Evolutionary conservation across 2,888 invertebrate genomes (phyloP), one percentile per base, ranked within the genome.

Genomic region (Phlogophora meticulosa): DNA sequence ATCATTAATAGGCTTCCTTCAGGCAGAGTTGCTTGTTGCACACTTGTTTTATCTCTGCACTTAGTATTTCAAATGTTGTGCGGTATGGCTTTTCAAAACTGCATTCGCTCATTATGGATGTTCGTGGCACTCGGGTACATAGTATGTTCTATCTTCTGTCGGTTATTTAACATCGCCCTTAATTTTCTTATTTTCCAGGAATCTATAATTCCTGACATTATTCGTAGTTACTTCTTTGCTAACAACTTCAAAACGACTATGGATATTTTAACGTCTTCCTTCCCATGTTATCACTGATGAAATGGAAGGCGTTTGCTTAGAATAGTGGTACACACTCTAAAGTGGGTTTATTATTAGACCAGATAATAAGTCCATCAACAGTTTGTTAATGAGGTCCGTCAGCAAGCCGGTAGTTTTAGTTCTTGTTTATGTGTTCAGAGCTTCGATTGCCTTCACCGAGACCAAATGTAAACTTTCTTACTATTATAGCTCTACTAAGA

Each of bases 331-430:
- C 58, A 49, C 58, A 69, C 36, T 59, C 22, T 62, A 51, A 65
- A 82, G 68, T 72, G 64, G 62, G 58, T 75, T 72, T 82, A 82
- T 82, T 78, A 76, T 80, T 82, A 72, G 78, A 68, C 46, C 24
- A 51, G 76, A 82, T 82, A 80, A 80, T 80, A 80, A 82, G 66
- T 78, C 80, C 49, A 68, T 82, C 82, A 60, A 46, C 81, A 67
- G 53, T 59, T 72, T 61, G 63, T 72, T 80, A 71, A 82, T 76
- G 80, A 82, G 68, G 74, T 76, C 65, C 65, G 52, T 71, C 72
- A 70, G 63, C 58, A 34, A 67, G 48, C 60, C 46, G 61, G 52
- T 65, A 59, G 75, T 65, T 78, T 72, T 76, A 74, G 52, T 40
- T 51, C 67, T 69, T 73, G 69, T 69, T 76, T 81, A 76, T 81